Conservation (phyloP, 2,888 invertebrate genomes). For the Aphodius sticticus region DNA sequence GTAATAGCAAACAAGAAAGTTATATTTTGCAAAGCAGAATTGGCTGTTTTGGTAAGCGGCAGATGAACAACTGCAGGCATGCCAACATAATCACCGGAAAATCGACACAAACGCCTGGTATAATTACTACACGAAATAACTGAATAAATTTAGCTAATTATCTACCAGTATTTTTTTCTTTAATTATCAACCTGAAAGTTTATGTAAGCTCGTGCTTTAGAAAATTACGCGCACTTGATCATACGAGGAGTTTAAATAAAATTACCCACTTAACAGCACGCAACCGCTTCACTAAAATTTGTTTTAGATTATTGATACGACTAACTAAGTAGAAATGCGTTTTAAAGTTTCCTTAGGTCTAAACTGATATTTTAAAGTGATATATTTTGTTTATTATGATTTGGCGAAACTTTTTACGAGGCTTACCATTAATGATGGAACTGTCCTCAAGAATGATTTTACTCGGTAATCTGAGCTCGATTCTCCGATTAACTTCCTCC, state of each 20-base stretch:
- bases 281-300: conserved; percentile 13
- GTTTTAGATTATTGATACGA: neutral
- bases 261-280: neutral
- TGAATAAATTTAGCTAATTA: neutral
- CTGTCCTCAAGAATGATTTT: conserved; percentile 70
- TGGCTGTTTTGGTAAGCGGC: too few species aligned
- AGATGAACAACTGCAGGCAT: too few species aligned
- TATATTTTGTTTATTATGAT: neutral
- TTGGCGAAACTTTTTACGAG: neutral
- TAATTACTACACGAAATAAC: neutral
- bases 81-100: too few species aligned
- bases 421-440: conserved; percentile 74
- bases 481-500: conserved; percentile 71
- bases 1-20: too few species aligned
- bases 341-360: neutral
- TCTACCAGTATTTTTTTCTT: neutral
- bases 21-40: too few species aligned
- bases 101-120: too few species aligned
- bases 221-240: neutral
- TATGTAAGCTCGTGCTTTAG: neutral
- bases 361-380: neutral
- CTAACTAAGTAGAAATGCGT: neutral
- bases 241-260: neutral
- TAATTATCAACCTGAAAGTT: neutral
- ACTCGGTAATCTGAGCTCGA: conserved; percentile 69